phyloP scores from a whole-genome alignment of 2,113 vertebrate species.

The Cardinalis cardinalis region DNA sequence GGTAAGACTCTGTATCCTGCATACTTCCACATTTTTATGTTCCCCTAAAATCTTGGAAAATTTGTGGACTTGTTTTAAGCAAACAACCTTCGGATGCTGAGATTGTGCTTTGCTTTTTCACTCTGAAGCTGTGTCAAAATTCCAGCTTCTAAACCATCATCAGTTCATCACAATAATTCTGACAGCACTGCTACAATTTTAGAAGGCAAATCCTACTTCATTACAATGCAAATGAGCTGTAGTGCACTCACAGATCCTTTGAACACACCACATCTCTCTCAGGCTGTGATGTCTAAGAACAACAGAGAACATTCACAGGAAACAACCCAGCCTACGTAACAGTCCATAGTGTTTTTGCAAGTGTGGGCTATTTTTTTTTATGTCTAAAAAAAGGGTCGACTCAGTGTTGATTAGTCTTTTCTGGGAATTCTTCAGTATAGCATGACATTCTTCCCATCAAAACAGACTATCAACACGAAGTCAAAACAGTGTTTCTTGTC shows the following conservation, averaged over 20 bases:
- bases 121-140: neutral
- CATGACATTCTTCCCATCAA: neutral
- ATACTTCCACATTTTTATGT: neutral
- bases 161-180: neutral
- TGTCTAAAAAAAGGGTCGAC: neutral
- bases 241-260: neutral
- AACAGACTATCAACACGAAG: neutral
- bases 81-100: neutral
- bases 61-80: neutral
- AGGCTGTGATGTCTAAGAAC: neutral
- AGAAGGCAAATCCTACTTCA: neutral
- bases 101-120: neutral
- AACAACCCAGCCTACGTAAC: neutral
- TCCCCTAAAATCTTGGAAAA: neutral
- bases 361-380: neutral
- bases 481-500: neutral
- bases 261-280: neutral
- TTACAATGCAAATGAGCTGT: neutral
- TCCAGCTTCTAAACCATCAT: neutral
- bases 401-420: slow-evolving; percentile 7
- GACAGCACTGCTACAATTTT: slow-evolving; percentile 7
- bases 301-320: slow-evolving; percentile 3
- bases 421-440: slow-evolving; percentile 35
- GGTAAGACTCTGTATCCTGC: neutral
- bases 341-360: neutral